Evolutionary conservation across 1,140 invertebrate genomes (phyloP), one percentile per base, ranked within the genome.

Genomic region (Metaphire vulgaris): DNA sequence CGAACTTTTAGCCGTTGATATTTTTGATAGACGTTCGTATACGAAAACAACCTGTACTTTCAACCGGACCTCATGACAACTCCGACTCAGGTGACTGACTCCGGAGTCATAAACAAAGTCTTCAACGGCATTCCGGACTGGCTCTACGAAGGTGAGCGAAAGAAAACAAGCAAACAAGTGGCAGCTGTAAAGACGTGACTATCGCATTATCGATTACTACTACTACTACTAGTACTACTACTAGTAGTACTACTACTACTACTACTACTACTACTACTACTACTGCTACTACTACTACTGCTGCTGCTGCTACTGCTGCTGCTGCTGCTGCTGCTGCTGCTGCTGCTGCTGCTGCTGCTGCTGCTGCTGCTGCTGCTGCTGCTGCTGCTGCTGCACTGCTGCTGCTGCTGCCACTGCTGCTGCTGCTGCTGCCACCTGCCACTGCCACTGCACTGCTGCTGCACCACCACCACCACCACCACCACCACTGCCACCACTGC

Each of bases 21-120:
- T 56, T 56, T 56, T 6, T 21, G 6, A 21, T 74, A 86, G 85
- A 79, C 96, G 79, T 92, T 95, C 83, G 92, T 97, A 0, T 90
- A 93, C 79, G 90, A 94, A 82, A 94, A 95, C 82, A 93, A 97
- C 84, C 92, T 97, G 80, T 96, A 92, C 86, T 96, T 94, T 86
- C 89, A 91, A 79, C 6, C 72, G n/a, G 77, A 82, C 28, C 89
- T 91, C 1, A 71, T 70, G 68, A 70, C 69, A 31, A 78, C 77
- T 28, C 41, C 73, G 26, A 75, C 66, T 21, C 26, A 32, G 41
- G 32, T 78, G 30, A 74, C 32, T 32, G 33, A 29, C 28, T 67
- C 34, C 2, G 65, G 56, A 68, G 31, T 64, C n/a, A 32, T 30
- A n/a, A 56, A 74, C 15, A 56, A 64, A 1, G 64, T 74, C 28